Evolutionary conservation across 2,888 invertebrate genomes (phyloP), one percentile per base, ranked within the genome.

Genomic region (Lacanobia wlatinum): DNA sequence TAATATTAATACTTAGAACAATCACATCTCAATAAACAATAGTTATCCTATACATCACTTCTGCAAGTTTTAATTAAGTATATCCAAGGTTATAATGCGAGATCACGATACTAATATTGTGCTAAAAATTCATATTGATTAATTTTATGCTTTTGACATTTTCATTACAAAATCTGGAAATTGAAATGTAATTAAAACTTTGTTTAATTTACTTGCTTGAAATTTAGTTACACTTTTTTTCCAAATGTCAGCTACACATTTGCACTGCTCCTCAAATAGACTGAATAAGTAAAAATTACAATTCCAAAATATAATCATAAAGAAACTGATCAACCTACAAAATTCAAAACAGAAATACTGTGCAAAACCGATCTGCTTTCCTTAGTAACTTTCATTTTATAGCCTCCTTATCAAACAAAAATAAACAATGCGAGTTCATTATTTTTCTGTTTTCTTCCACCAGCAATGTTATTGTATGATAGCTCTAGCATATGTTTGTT

Each of bases 1-100:
- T 69, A 63, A 60, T n/a, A 64, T 70, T 73, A 80, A 83, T 83
- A 78, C 86, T 85, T 72, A 65, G 73, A 76, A 73, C 46, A 82
- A 80, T 85, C 80, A 85, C 73, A 72, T 70, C n/a, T 58, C 55
- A 60, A 18, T 55, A 50, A 60, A 77, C 68, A 71, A 77, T 59
- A 69, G 21, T 61, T 60, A 63, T 21, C 48, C 56, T 78, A 73
- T 53, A 61, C 69, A 73, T 70, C 65, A 67, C 73, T 78, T 83
- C 65, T 9, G 59, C 55, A 69, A 56, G 40, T 52, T 63, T 63
- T 52, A 50, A 40, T 76, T 68, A 76, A 80, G 74, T 80, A 53
- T 59, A 62, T 56, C 50, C 52, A 78, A 70, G 60, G 28, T 64
- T 64, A 69, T 61, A 78, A 70, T 64, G 79, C 23, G 80, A 80